phyloP scores from a whole-genome alignment of 2,888 invertebrate genomes.

The Lobophora halterata region DNA sequence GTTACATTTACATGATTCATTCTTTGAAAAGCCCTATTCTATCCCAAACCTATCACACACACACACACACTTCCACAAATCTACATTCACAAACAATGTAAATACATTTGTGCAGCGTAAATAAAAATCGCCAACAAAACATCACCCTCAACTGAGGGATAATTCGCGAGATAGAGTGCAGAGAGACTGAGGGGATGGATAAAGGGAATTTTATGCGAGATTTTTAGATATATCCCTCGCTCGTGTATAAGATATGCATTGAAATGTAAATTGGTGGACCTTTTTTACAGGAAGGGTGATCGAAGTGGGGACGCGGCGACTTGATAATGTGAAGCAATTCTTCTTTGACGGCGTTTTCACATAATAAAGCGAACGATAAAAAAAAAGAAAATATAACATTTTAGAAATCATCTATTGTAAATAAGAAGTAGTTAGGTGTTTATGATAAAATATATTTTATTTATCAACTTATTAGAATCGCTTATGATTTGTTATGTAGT shows the following conservation, averaged over 20 bases:
- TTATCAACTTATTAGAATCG: too few species aligned
- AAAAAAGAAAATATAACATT: too few species aligned
- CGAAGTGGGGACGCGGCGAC: too few species aligned
- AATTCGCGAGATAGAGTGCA: conserved; percentile 66
- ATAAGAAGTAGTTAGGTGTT: too few species aligned
- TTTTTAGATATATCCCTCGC: conserved; percentile 26
- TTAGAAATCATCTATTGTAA: too few species aligned
- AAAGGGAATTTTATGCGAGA: conserved; percentile 44
- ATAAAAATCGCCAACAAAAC: conserved; percentile 50
- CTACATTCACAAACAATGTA: conserved; percentile 1
- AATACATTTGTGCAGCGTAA: conserved; percentile 28
- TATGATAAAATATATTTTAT: too few species aligned
- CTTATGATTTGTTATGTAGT: too few species aligned
- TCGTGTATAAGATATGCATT: conserved; percentile 71
- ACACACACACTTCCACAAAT: background rate
- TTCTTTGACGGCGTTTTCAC: too few species aligned
- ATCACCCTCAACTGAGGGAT: conserved; percentile 56
- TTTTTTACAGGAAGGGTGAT: conserved; percentile 36
- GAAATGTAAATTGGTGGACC: conserved; percentile 64
- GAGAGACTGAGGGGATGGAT: conserved; percentile 62
- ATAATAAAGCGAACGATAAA: too few species aligned
- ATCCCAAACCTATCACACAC: background rate
- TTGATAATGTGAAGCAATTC: too few species aligned
- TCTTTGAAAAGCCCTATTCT: too few species aligned
- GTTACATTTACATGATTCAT: too few species aligned